Evolutionary conservation across 2,797 vertebrate species (phyloP).

Genomic region (Luscinia luscinia): DNA sequence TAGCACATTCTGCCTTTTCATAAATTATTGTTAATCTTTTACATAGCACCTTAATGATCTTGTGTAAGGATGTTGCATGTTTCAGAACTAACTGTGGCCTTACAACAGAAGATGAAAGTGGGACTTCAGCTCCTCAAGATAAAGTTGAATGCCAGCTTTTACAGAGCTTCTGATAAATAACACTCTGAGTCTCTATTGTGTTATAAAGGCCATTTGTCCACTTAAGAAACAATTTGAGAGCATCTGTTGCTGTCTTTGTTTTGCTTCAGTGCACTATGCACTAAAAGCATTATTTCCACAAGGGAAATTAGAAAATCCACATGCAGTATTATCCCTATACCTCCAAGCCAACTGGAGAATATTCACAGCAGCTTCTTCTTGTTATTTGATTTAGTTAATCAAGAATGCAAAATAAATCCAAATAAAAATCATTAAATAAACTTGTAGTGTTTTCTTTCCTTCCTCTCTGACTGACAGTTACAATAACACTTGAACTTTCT

Average conservation of each 20-base stretch:
- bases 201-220: conserved; percentile 14
- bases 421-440: conserved; percentile 5
- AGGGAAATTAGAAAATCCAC: conserved; percentile 17
- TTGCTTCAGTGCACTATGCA: neutral
- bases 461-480: neutral
- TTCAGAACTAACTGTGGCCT: neutral
- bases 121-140: neutral
- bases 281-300: conserved; percentile 37
- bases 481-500: neutral
- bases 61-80: neutral
- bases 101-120: neutral
- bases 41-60: neutral
- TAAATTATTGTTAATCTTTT: neutral
- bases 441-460: neutral
- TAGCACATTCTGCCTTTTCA: neutral
- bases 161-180: neutral
- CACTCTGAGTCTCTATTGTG: neutral
- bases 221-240: conserved; percentile 7
- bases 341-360: neutral
- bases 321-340: neutral
- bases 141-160: neutral
- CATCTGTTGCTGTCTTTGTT: neutral
- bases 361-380: neutral
- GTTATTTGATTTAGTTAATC: conserved; percentile 4
- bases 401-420: neutral